These are phyloP conservation scores for Hesperia comma DNA, from an alignment of 2,888 invertebrate genomes.

Conservation along the genomic window DNA sequence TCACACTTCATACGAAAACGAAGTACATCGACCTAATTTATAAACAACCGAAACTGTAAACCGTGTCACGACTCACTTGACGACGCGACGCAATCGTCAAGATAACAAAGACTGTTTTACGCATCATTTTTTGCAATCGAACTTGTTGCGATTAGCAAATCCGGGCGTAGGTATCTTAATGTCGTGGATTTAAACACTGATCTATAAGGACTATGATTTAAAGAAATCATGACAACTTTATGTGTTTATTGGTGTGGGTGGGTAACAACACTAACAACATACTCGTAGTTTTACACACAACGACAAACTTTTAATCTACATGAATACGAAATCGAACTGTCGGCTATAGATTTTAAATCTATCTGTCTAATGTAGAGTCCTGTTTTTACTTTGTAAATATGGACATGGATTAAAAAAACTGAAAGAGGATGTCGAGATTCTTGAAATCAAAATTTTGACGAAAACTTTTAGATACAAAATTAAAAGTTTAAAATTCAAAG, in stretches of 20 bases:
- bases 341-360: too few relatives aligned
- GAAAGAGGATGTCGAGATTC: too few relatives aligned
- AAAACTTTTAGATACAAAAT: too few relatives aligned
- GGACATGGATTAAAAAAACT: too few relatives aligned
- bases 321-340: too few relatives aligned
- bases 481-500: too few relatives aligned
- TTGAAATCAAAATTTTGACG: too few relatives aligned
- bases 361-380: too few relatives aligned
- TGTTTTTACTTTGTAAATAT: too few relatives aligned
- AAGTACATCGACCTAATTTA: constrained; percentile 51
- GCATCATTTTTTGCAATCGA: constrained; percentile 38
- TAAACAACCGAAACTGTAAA: constrained; percentile 48
- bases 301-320: too few relatives aligned
- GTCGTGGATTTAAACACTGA: neutral
- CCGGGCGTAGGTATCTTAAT: constrained; percentile 10
- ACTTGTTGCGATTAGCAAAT: constrained; percentile 37
- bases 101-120: constrained; percentile 36
- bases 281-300: neutral
- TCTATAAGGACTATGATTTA: too few relatives aligned
- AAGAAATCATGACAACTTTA: neutral
- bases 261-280: too few relatives aligned
- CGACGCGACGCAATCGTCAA: constrained; percentile 41
- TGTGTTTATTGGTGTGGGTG: neutral
- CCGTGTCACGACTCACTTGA: constrained; percentile 46
- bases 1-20: constrained; percentile 45